Base-by-base conservation (phyloP, 2,113 vertebrate genomes). In the Crotalus helleri region DNA sequence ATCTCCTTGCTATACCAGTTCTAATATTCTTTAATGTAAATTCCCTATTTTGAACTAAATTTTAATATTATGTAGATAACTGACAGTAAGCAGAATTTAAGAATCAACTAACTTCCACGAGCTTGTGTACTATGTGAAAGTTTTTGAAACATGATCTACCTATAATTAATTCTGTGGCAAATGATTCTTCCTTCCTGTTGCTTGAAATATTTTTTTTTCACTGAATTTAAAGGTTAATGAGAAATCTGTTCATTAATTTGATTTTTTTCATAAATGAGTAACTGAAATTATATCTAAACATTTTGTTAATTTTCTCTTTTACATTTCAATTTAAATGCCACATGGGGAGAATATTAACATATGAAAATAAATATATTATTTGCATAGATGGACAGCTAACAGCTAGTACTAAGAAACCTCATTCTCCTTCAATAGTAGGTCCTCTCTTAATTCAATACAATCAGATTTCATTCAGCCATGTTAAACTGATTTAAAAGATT, bases 101-200 rank as follows among this genome's bases (percentile, higher is more conserved):
- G 53, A 57, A 94, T 64, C 12, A 85, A 54, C 44, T 92, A 2
- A 90, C 57, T 10, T 51, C 59, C 23, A 4, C 0, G 87, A 46
- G n/a, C 57, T 92, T 44, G 69, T 95, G 39, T 94, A 86, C 49
- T 54, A 2, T 87, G 88, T 0, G 5, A n/a, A 74, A 58, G 29
- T 53, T 94, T 92, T 26, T 81, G 74, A 93, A 94, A 55, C 12
- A 4, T 13, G 59, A 58, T 55, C 95, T 90, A 90, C 1, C 90
- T 90, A 94, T 91, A 21, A 88, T 85, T 89, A 92, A 93, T 91
- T 89, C 12, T 85, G 87, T 19, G 92, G 91, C 61, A 95, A 94
- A 92, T 61, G 53, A 0, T 94, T 46, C 13, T 94, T 93, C 93
- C 92, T 87, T 58, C 85, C 17, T 6, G 87, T 90, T 90, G 55